A percentile compares a stretch with the other conserved stretches of the same genome.
Evolutionary conservation across 2,113 vertebrate species (phyloP).

Genomic region (Tetraodon nigroviridis): DNA sequence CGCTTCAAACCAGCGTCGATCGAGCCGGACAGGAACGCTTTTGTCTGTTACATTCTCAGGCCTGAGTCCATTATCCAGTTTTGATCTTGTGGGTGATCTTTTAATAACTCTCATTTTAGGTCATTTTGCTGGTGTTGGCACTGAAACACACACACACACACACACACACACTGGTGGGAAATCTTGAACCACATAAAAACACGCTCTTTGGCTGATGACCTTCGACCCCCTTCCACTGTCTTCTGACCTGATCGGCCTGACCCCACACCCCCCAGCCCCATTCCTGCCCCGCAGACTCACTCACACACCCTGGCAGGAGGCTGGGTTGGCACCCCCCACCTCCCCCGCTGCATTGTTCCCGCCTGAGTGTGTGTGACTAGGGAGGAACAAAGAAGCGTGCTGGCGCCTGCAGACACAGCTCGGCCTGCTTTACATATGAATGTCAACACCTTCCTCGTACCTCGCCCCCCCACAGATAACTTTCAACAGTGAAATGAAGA

Average conservation of each 20-base stretch:
- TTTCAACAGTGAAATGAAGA: conserved; percentile 26
- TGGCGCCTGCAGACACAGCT: conserved; percentile 65
- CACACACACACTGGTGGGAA: conserved; percentile 21
- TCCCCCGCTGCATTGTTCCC: conserved; percentile 78
- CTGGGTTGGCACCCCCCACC: conserved; percentile 47
- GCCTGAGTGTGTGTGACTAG: conserved; percentile 83
- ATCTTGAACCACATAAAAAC: conserved; percentile 22
- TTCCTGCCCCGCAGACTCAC: neutral
- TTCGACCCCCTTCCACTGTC: conserved; percentile 48
- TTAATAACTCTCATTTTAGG: conserved; percentile 23
- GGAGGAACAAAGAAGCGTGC: conserved; percentile 80
- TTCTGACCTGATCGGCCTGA: conserved; percentile 37
- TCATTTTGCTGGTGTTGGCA: conserved; percentile 26
- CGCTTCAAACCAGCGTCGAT: conserved; percentile 23
- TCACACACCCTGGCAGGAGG: conserved; percentile 67
- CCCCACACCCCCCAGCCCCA: conserved; percentile 7
- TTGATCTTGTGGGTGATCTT: neutral
- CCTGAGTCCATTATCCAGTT: conserved; percentile 11
- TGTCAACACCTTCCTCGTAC: conserved; percentile 68
- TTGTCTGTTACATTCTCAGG: conserved; percentile 22
- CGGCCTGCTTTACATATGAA: conserved; percentile 78
- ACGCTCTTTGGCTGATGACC: conserved; percentile 34
- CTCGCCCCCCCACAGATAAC: conserved; percentile 6
- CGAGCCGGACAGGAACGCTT: neutral
- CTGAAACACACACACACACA: conserved; percentile 13